These are phyloP conservation scores for Wasmannia auropunctata DNA, from an alignment of 1,140 invertebrate species.

Conservation along the genomic window DNA sequence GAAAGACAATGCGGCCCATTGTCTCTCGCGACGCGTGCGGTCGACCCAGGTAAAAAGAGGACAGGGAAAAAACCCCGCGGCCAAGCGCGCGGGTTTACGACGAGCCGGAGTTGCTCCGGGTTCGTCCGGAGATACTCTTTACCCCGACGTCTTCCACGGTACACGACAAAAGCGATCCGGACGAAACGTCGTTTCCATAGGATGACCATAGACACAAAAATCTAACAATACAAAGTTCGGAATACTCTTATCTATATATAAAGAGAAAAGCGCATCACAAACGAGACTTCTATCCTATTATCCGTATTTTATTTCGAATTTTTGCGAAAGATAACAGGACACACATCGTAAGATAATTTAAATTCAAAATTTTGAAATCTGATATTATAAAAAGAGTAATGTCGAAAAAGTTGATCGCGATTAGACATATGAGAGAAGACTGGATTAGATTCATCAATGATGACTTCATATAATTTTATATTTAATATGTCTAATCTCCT, in stretches of 20 bases:
- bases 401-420: neutral
- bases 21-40: constrained; percentile 60
- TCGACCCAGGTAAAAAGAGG: constrained; percentile 39
- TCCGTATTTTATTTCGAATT: neutral
- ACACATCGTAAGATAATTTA: neutral
- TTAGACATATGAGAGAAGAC: neutral
- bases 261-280: neutral
- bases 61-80: constrained; percentile 1
- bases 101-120: neutral
- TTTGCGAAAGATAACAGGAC: neutral
- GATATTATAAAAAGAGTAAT: neutral
- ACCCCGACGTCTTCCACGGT: neutral
- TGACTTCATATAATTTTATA: neutral
- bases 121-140: neutral
- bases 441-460: neutral
- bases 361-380: neutral
- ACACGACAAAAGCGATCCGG: constrained; percentile 20
- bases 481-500: neutral
- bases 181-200: neutral
- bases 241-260: neutral
- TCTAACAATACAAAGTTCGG: neutral
- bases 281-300: neutral
- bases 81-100: neutral
- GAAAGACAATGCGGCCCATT: constrained; percentile 61
- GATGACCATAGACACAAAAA: constrained; percentile 3